Percentiles rank a stretch among this genome's conserved stretches.
Conservation (phyloP, 2,888 invertebrate genomes). For the Zootermopsis nevadensis region DNA sequence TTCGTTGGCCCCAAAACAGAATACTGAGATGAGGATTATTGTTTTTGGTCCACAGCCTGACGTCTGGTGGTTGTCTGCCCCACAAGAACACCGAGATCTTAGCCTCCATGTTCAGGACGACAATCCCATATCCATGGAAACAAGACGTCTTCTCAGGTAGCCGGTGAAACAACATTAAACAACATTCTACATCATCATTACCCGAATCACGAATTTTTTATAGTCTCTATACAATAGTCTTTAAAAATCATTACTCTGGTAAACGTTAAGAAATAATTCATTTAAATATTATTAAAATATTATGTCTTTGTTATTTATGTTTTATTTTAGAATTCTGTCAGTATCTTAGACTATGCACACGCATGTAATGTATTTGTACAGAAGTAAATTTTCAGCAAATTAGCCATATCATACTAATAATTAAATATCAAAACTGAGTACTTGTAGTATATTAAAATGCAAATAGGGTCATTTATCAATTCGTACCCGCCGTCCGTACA, state of each 20-base stretch:
- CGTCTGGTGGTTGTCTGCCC: constrained; percentile 12
- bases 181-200: neutral
- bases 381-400: neutral
- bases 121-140: constrained; percentile 42
- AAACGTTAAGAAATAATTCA: neutral
- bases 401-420: neutral
- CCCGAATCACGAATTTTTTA: neutral
- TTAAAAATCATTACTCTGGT: neutral
- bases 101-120: constrained; percentile 49
- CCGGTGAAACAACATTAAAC: neutral
- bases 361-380: neutral
- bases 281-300: neutral
- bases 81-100: constrained; percentile 50
- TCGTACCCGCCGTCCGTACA: neutral
- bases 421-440: neutral
- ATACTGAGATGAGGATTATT: neutral
- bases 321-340: too few relatives aligned
- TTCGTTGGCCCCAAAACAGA: too few relatives aligned
- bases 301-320: neutral
- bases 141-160: constrained; percentile 46
- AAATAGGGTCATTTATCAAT: neutral
- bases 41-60: neutral
- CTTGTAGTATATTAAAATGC: neutral
- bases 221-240: neutral
- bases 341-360: neutral